phyloP scores from a whole-genome alignment of 1,140 invertebrate genomes.

The Drosophila pectinifera region DNA sequence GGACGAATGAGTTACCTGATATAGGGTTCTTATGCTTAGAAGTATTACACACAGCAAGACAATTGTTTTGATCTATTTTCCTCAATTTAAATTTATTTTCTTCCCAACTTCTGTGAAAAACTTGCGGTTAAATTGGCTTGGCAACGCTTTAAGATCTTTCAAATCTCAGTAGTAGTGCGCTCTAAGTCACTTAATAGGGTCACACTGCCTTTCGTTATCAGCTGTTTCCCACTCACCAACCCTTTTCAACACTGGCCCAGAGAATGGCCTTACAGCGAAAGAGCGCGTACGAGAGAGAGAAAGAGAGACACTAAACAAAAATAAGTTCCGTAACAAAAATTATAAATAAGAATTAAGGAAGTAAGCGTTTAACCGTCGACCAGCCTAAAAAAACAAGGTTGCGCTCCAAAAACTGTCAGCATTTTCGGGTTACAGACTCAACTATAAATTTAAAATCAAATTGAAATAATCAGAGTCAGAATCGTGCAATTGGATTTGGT shows the following conservation, averaged over 20 bases:
- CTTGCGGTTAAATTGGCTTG: too few relatives aligned
- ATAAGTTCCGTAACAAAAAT: conserved; percentile 72
- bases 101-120: too few relatives aligned
- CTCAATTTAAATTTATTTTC: too few relatives aligned
- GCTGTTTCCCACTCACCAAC: neutral
- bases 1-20: neutral
- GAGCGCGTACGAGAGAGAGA: conserved; percentile 25
- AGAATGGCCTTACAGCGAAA: conserved; percentile 42
- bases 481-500: conserved; percentile 6
- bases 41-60: neutral
- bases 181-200: too few relatives aligned
- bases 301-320: conserved; percentile 60
- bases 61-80: neutral
- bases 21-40: neutral
- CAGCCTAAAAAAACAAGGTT: conserved; percentile 32
- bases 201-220: neutral
- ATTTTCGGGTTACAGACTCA: conserved; percentile 15
- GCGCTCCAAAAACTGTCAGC: conserved; percentile 24
- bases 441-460: conserved; percentile 30
- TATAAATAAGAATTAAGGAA: conserved; percentile 75
- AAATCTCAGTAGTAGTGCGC: neutral
- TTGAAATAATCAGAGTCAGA: conserved; percentile 17
- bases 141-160: neutral
- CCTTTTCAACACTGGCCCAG: conserved; percentile 21
- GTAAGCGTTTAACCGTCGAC: conserved; percentile 49